Evolutionary conservation across 2,797 vertebrate species (phyloP).

Genomic region (Enteromius mattozi): DNA sequence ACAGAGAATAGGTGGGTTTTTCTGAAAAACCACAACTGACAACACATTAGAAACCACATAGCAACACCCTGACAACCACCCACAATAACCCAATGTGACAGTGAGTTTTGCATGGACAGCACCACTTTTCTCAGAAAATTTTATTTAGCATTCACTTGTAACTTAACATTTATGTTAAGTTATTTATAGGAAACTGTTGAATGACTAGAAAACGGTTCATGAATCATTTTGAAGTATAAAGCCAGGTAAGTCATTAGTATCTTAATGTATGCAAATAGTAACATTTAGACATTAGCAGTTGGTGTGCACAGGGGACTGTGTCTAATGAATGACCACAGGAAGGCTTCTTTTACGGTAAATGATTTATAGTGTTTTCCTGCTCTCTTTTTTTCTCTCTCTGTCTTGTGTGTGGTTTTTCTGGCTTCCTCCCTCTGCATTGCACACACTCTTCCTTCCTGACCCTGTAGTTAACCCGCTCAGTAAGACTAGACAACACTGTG

Average conservation of each 20-base stretch:
- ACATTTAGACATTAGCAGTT: slow-evolving; percentile 6
- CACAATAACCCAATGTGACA: not conserved
- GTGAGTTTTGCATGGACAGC: not conserved
- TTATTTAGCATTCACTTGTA: not conserved
- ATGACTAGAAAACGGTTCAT: not conserved
- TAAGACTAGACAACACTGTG: slow-evolving; percentile 35
- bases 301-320: slow-evolving; percentile 26
- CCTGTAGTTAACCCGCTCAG: slow-evolving; percentile 44
- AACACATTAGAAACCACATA: not conserved
- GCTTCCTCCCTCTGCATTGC: slow-evolving; percentile 60
- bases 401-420: slow-evolving; percentile 42
- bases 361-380: slow-evolving; percentile 47
- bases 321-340: slow-evolving; percentile 58
- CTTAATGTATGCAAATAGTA: slow-evolving; percentile 32
- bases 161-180: not conserved
- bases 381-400: not conserved
- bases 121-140: not conserved
- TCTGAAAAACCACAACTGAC: not conserved
- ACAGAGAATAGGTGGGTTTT: not conserved
- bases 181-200: not conserved
- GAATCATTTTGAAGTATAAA: not conserved
- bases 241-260: slow-evolving; percentile 6
- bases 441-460: slow-evolving; percentile 80
- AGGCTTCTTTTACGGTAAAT: slow-evolving; percentile 50
- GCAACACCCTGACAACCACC: slow-evolving; percentile 11